Evolutionary conservation across 2,888 invertebrate species (phyloP), one percentile per base, ranked within the genome.

Genomic region (Netelia virgata): DNA sequence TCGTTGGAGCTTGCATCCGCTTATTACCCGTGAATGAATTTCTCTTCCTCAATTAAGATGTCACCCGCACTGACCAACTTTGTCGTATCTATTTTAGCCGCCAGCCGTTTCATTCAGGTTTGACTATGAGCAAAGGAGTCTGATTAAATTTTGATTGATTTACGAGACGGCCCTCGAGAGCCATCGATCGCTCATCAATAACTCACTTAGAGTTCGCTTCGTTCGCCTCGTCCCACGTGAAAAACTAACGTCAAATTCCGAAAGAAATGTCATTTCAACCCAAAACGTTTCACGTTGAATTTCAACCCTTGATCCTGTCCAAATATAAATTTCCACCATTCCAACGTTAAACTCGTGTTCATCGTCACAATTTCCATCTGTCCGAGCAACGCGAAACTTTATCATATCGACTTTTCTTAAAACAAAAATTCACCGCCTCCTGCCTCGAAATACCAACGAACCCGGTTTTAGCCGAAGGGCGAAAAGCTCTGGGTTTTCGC

Each of bases 391-490:
- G 36, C 0, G 36, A 36, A 36, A 36, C 0, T 6, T 5, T 36
- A 36, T 36, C 36, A 41, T 82, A 82, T 76, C 82, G 82, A 68
- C 61, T 77, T 82, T 77, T 70, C 59, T 66, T 64, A 50, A 75
- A 83, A 80, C 3, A 36, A 83, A 80, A 36, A 36, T 83, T 83
- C 64, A 75, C 66, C 70, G 55, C 59, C 61, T 76, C 76, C 50
- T 50, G 74, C 36, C 43, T 43, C 72, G 63, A 77, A 81, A 61
- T 82, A 61, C 36, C 43, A 36, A 36, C 57, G 41, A 69, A 69
- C 28, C 47, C 18, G 57, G 59, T 16, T 68, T 57, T 61, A 41
- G 68, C 72, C 57, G 43, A 28, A 59, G 61, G 68, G 41, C 36
- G 55, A 66, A 69, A 28, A 66, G 23, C 68, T n/a, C 63, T 1